Conservation (phyloP, 2,888 invertebrate genomes). For the Monochamus alternatus region DNA sequence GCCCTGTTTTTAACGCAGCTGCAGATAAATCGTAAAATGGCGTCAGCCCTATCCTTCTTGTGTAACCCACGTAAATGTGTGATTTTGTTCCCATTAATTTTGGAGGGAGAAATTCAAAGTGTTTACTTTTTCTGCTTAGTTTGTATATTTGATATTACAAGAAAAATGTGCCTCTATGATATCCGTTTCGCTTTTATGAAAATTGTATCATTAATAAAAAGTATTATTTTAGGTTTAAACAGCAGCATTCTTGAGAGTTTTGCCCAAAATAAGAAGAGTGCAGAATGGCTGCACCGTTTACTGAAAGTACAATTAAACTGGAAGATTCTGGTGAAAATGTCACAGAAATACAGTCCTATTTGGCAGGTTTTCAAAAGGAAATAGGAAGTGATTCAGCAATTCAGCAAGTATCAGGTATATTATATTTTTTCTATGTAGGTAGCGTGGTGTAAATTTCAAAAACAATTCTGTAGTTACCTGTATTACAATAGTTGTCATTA, state of each 20-base stretch:
- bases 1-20: slow-evolving; percentile 58
- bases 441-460: too few relatives aligned
- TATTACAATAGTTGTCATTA: too few relatives aligned
- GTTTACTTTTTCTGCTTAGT: slow-evolving; percentile 8
- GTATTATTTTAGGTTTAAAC: slow-evolving; percentile 2
- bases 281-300: slow-evolving; percentile 68
- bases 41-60: slow-evolving; percentile 54
- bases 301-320: slow-evolving; percentile 68
- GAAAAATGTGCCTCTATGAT: not conserved
- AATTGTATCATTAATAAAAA: not conserved
- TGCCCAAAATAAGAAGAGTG: slow-evolving; percentile 35
- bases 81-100: slow-evolving; percentile 11
- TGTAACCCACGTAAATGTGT: slow-evolving; percentile 20
- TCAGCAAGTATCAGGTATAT: slow-evolving; percentile 70
- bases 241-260: not conserved
- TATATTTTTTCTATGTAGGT: not conserved
- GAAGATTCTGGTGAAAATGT: slow-evolving; percentile 73
- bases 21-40: slow-evolving; percentile 60
- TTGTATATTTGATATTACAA: slow-evolving; percentile 14
- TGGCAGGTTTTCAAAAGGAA: slow-evolving; percentile 88
- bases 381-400: slow-evolving; percentile 75
- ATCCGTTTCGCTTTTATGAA: not conserved
- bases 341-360: slow-evolving; percentile 84
- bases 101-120: slow-evolving; percentile 25
- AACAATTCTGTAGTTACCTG: too few relatives aligned